Base-by-base conservation (phyloP, 1,140 invertebrate species). In the Dryas iulia region DNA sequence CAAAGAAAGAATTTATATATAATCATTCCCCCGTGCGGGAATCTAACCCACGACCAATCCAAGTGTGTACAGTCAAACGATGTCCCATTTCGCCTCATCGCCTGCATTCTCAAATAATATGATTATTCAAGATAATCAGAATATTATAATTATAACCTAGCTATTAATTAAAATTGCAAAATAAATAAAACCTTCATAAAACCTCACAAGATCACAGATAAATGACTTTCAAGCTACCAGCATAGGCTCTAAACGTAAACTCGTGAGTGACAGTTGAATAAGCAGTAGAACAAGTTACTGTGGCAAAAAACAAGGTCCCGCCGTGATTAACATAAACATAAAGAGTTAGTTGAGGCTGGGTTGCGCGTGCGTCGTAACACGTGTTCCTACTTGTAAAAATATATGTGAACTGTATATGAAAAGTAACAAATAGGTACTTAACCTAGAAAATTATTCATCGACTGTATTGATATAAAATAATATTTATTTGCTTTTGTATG, bases 221-320 rank as follows among this genome's bases (percentile, higher is more conserved):
- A 54, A 28, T 53, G 60, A 59, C 30, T 59, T 30, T 6, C 53
- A 61, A 52, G 21, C 18, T 28, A 28, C 59, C 47, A 60, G 47
- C 60, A 65, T 71, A 54, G 66, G 57, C 58, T 69, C 57, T 67
- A n/a, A 28, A 63, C 21, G 67, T 63, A 59, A 64, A 64, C 47
- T 61, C 57, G 60, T 72, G 69, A 77, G 63, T 71, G 72, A 69
- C 69, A 77, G 63, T 70, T 72, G 64, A 73, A 74, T 77, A 72
- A 69, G 73, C 54, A 71, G 53, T 52, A 14, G 35, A 30, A 53
- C 26, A 24, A 68, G 66, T 33, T 61, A 57, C 58, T 54, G 58
- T 61, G 18, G 59, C 66, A 57, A 61, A 56, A 60, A 52, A 61
- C 66, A 68, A 68, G 66, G 66, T 68, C 66, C 60, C 30, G 53